Percentiles rank a stretch among this genome's conserved stretches.
These are phyloP conservation scores for Acanthosoma haemorrhoidale DNA, from an alignment of 2,888 invertebrate genomes.

Conservation along the genomic window DNA sequence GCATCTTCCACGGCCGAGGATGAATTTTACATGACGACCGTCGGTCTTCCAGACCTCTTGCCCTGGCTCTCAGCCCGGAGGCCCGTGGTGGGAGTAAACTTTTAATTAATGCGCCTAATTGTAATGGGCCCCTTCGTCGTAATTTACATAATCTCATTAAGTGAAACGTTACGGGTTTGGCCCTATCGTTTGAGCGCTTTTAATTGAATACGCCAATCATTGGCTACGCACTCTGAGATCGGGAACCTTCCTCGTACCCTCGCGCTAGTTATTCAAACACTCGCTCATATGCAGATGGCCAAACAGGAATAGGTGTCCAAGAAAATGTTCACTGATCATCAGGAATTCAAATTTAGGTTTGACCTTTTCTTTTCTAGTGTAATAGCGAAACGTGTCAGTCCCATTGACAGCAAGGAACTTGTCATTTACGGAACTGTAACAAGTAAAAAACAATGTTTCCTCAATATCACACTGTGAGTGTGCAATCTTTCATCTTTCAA, in stretches of 20 bases:
- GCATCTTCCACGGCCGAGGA: conserved; percentile 30
- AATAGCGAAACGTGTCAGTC: too few species aligned
- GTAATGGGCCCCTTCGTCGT: conserved; percentile 22
- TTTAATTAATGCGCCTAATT: conserved; percentile 31
- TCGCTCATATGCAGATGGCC: background rate
- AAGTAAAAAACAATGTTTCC: too few species aligned
- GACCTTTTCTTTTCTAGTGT: too few species aligned
- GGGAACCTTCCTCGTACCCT: background rate
- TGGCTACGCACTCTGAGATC: background rate
- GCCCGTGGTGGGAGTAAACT: background rate
- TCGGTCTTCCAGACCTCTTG: too few species aligned
- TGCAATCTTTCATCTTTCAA: too few species aligned
- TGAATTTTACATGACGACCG: conserved; percentile 40
- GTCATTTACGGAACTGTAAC: too few species aligned
- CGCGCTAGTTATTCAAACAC: background rate
- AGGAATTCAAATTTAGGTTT: too few species aligned
- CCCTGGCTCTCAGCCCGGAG: background rate
- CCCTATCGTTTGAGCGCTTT: background rate
- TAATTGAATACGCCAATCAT: conserved; percentile 39
- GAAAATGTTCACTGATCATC: too few species aligned
- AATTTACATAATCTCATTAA: conserved; percentile 39
- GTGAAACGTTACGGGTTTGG: conserved; percentile 22
- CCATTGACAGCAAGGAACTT: too few species aligned
- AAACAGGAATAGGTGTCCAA: too few species aligned
- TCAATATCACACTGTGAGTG: too few species aligned